These are phyloP conservation scores for Cremastinae sp. DNA, from an alignment of 2,888 invertebrate species.

Conservation along the genomic window DNA sequence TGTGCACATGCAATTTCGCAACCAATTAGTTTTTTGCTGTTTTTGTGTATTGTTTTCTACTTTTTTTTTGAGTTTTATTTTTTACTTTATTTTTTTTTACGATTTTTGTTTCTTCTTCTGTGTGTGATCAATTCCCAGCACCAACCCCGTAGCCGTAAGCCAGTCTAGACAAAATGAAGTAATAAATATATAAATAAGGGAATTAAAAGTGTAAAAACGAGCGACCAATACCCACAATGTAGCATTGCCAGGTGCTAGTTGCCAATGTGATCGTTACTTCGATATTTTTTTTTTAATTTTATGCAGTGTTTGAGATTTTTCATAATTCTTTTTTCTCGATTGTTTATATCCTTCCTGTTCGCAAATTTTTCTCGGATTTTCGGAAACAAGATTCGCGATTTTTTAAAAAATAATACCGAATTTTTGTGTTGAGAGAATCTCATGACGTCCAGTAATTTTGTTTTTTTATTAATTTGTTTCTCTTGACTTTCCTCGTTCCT, in stretches of 20 bases:
- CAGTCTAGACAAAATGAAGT: conserved; percentile 70
- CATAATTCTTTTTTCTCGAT: conserved; percentile 2
- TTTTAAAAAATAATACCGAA: not conserved
- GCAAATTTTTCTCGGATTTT: no score
- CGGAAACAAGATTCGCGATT: no score
- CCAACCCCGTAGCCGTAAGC: conserved; percentile 78
- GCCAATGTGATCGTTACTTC: conserved; percentile 71
- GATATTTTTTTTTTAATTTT: conserved; percentile 38
- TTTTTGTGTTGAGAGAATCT: no score
- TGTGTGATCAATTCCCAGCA: conserved; percentile 76
- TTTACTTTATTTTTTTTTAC: conserved; percentile 59
- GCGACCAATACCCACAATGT: conserved; percentile 77
- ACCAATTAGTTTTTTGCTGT: conserved; percentile 66
- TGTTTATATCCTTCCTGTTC: no score
- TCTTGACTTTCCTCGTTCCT: conserved; percentile 34
- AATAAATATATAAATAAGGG: conserved; percentile 47
- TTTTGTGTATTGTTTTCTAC: conserved; percentile 58
- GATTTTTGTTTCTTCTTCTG: conserved; percentile 50
- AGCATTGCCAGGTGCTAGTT: conserved; percentile 78
- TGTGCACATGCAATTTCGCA: conserved; percentile 77
- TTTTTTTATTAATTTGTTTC: not conserved
- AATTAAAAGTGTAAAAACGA: conserved; percentile 57
- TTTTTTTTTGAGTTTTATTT: conserved; percentile 55
- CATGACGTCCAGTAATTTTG: no score
- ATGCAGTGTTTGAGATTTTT: conserved; percentile 30